Evolutionary conservation across 1,140 invertebrate species (phyloP), one percentile per base, ranked within the genome.

Genomic region (Heliconius congener): DNA sequence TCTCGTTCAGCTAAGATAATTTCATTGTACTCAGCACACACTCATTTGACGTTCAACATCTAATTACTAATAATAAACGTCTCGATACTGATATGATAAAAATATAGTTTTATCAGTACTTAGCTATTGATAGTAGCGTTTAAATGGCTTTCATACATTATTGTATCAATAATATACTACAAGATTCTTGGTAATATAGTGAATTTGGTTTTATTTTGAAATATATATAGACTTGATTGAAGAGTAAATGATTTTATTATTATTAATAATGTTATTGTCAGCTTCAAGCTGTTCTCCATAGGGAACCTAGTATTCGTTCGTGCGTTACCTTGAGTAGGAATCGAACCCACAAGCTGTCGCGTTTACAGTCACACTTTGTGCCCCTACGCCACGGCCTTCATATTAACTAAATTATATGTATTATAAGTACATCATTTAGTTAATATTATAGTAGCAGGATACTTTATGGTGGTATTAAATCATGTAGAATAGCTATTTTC

Each of bases 21-120:
- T 77, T 77, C 76, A 72, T 72, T 19, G 76, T 57, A 71, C 76
- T 37, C 39, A 55, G 55, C 46, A n/a, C 16, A 72, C 30, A 72
- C 70, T 55, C 57, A 76, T 72, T 52, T 46, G 8, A 60, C 23
- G 3, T 30, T 66, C 0, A 27, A 30, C 60, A 66, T 66, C 23
- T 30, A 66, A 66, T 66, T 66, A 66, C 23, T 66, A 66, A 30
- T 66, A 66, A 66, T 27, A 66, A 66, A 66, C 60, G 23, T 66
- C 0, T 16, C 23, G 3, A 66, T 30, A 66, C 27, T 30, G 60
- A 66, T 66, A 66, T 11, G 60, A 66, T 30, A 66, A 66, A 66
- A 66, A 66, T 66, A 66, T 66, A 27, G 1, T 66, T 1, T 66
- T 66, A 27, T 27, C 23, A 30, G 27, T 66, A 66, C 27, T 16